A percentile compares a stretch with the other conserved stretches of the same genome.
Conservation (phyloP, 2,113 vertebrate species). For the Lophura nycthemera region DNA sequence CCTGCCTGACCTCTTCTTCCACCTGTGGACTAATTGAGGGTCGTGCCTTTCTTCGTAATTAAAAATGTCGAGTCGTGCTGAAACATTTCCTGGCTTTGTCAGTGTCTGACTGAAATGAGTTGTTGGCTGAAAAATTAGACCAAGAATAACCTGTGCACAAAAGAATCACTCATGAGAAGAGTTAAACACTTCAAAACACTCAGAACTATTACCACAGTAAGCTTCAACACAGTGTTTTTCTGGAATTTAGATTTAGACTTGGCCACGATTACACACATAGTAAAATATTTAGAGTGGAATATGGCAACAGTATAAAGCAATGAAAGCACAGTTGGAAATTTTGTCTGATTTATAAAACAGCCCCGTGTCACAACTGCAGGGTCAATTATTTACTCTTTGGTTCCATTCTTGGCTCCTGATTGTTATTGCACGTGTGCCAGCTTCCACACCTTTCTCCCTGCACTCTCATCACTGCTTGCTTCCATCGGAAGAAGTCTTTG, state of each 20-base stretch:
- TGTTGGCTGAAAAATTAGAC: background rate
- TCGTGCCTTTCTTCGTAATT: background rate
- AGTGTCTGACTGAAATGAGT: background rate
- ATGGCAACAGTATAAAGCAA: background rate
- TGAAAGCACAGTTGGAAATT: background rate
- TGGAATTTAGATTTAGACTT: background rate
- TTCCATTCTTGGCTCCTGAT: background rate
- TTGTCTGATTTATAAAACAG: background rate
- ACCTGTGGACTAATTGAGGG: background rate
- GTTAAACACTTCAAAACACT: background rate
- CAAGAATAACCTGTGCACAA: background rate
- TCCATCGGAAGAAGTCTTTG: background rate
- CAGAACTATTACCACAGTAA: background rate
- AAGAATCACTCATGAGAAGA: background rate
- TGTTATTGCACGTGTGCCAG: background rate
- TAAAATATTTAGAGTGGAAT: background rate
- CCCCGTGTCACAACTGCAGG: fast-evolving
- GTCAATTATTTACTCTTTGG: background rate
- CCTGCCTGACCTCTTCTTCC: background rate
- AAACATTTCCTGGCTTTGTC: background rate
- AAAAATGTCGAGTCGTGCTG: background rate
- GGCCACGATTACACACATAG: background rate
- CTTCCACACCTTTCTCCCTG: background rate
- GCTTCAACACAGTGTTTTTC: background rate
- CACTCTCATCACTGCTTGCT: background rate